Conservation (phyloP, 1,140 invertebrate species). For the Meloidogyne floridensis region DNA sequence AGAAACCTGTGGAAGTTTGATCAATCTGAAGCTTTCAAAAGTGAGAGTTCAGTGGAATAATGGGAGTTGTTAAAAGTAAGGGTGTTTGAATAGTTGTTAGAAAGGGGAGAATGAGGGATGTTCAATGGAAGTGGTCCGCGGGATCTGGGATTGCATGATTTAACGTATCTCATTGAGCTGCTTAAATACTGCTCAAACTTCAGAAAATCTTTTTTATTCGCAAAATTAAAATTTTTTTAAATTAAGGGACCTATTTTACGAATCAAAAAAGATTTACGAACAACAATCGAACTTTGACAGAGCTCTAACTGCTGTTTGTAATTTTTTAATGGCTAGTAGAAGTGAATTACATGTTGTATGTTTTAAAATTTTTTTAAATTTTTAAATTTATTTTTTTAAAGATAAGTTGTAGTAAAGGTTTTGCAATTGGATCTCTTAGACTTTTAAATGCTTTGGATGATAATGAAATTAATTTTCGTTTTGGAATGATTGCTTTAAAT, state of each 20-base stretch:
- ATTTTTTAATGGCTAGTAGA: constrained; percentile 36
- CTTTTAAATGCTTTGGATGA: constrained; percentile 30
- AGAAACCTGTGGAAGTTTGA: too few species aligned
- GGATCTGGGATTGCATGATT: too few species aligned
- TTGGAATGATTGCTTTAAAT: constrained; percentile 24
- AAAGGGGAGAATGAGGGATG: too few species aligned
- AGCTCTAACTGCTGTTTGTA: constrained; percentile 39
- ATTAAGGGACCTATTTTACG: constrained; percentile 50
- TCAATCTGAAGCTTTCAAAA: too few species aligned
- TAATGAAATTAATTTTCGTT: constrained; percentile 30
- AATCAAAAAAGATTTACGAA: constrained; percentile 42
- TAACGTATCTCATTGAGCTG: too few species aligned
- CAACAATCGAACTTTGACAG: constrained; percentile 38
- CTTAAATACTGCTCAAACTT: too few species aligned
- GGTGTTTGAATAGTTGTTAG: too few species aligned
- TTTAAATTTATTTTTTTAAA: constrained; percentile 26
- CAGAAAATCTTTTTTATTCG: too few species aligned
- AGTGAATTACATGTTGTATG: constrained; percentile 42
- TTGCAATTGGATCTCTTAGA: constrained; percentile 38
- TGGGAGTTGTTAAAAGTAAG: too few species aligned
- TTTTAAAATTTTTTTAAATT: constrained; percentile 13
- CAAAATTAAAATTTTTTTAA: neutral
- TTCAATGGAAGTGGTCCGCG: too few species aligned
- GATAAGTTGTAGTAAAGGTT: constrained; percentile 45
- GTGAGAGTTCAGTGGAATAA: too few species aligned